Percentiles rank a stretch among this genome's conserved stretches.
Evolutionary conservation across 2,797 vertebrate genomes (phyloP).

Genomic region (Rallus crepitans): DNA sequence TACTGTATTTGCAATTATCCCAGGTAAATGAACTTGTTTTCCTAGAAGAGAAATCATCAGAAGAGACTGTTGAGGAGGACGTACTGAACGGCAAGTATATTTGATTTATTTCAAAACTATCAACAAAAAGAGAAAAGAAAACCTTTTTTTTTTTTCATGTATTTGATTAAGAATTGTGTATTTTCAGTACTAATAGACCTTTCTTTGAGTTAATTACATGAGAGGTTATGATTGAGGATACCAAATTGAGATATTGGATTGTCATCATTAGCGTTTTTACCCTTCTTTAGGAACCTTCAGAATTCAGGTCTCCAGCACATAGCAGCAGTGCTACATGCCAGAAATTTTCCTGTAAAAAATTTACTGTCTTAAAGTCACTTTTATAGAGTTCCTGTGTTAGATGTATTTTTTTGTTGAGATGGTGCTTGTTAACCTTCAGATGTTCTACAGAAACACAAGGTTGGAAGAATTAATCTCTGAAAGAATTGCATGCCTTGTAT

Average conservation of each 20-base stretch:
- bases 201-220: not conserved
- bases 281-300: not conserved
- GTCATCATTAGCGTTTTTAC: not conserved
- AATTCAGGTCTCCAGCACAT: not conserved
- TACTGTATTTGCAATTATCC: not conserved
- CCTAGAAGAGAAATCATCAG: not conserved
- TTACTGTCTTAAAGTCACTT: not conserved
- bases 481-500: not conserved
- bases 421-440: not conserved
- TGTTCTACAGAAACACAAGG: not conserved
- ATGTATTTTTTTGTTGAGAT: not conserved
- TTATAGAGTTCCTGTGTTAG: not conserved
- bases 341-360: not conserved
- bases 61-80: not conserved
- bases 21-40: slow-evolving; percentile 49
- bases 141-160: not conserved
- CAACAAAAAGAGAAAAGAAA: not conserved
- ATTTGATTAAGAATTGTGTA: not conserved
- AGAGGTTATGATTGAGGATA: not conserved
- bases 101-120: not conserved
- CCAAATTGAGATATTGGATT: not conserved
- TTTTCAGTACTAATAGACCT: not conserved
- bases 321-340: not conserved
- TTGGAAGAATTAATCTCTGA: not conserved
- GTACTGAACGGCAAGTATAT: not conserved